Evolutionary conservation across 2,113 vertebrate species (phyloP).

Genomic region (Hucho hucho): DNA sequence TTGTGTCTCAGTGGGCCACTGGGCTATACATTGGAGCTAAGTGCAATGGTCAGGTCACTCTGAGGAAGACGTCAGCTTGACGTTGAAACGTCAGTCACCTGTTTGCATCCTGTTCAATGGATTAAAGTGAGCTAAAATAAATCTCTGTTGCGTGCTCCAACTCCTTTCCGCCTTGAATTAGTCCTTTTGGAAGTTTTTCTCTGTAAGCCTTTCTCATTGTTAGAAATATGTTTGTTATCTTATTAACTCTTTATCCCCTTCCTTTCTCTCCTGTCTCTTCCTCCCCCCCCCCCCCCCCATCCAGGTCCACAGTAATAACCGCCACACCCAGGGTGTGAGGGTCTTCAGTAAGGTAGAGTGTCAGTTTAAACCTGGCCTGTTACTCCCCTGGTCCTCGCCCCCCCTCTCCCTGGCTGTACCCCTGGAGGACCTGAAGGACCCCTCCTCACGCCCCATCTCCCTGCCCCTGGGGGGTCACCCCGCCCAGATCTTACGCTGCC

Average conservation of each 20-base stretch:
- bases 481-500: conserved; percentile 85
- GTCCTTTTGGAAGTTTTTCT: no score
- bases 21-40: no score
- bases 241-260: conserved; percentile 4
- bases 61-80: no score
- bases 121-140: no score
- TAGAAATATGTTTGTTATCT: neutral
- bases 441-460: conserved; percentile 78
- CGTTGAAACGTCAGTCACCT: no score
- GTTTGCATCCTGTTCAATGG: no score
- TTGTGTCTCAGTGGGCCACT: no score
- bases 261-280: neutral
- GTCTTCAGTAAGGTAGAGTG: conserved; percentile 85
- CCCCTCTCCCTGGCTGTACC: conserved; percentile 68
- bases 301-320: conserved; percentile 93
- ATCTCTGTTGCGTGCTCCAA: no score
- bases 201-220: no score
- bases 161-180: no score
- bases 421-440: conserved; percentile 80
- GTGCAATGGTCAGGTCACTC: no score
- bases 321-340: conserved; percentile 82
- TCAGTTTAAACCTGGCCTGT: conserved; percentile 77
- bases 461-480: conserved; percentile 76
- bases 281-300: neutral
- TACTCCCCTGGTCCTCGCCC: conserved; percentile 80